Conservation (phyloP, 1,140 invertebrate species). For the Muscidifurax raptorellus region DNA sequence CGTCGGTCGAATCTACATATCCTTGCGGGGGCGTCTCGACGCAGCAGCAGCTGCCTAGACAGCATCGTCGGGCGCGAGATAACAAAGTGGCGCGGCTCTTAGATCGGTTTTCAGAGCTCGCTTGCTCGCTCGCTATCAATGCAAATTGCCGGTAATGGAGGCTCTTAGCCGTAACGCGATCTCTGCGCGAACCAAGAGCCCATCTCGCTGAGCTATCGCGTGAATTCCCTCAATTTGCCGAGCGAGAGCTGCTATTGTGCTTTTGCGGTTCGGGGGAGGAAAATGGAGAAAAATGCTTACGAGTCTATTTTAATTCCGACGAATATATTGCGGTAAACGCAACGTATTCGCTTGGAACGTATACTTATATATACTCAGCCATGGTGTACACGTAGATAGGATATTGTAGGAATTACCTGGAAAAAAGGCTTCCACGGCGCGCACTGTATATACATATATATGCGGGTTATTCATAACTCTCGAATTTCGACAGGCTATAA, state of each 20-base stretch:
- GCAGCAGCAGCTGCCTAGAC: not conserved
- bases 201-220: conserved; percentile 28
- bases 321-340: too few species aligned
- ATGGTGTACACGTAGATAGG: too few species aligned
- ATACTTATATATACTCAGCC: too few species aligned
- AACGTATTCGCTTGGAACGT: too few species aligned
- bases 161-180: conserved; percentile 73
- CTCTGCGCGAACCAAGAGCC: conserved; percentile 44
- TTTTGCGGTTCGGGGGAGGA: not conserved
- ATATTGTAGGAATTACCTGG: too few species aligned
- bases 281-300: too few species aligned
- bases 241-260: conserved; percentile 5
- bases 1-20: not conserved
- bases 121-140: conserved; percentile 70
- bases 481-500: too few species aligned
- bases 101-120: conserved; percentile 65
- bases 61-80: conserved; percentile 36
- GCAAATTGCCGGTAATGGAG: conserved; percentile 74
- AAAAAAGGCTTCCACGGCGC: too few species aligned
- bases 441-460: too few species aligned
- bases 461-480: too few species aligned
- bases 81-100: conserved; percentile 67
- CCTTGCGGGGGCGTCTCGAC: conserved; percentile 21
- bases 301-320: not conserved
- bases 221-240: conserved; percentile 40